These are phyloP conservation scores for Lutjanus erythropterus DNA, from an alignment of 2,113 vertebrate species.

Conservation along the genomic window DNA sequence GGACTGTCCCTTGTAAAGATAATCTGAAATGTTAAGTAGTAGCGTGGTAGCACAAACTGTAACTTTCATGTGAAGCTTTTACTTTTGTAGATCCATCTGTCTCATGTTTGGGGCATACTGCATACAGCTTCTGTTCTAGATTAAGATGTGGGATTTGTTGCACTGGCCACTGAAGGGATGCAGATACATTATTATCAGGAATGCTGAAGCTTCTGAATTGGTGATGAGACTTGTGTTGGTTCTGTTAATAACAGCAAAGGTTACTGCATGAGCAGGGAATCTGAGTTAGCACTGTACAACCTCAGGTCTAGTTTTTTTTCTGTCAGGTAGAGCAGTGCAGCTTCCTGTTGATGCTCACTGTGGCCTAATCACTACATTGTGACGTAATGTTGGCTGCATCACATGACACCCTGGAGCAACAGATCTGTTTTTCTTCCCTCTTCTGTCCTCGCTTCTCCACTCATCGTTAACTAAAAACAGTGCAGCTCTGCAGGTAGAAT, in stretches of 20 bases:
- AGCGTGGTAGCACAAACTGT: too few species aligned
- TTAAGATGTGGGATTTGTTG: constrained; percentile 17
- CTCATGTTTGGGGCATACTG: background rate
- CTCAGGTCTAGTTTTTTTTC: constrained; percentile 33
- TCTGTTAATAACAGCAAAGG: constrained; percentile 38
- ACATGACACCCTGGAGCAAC: constrained; percentile 52
- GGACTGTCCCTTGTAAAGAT: too few species aligned
- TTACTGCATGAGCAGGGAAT: constrained; percentile 13
- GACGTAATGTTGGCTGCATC: constrained; percentile 48
- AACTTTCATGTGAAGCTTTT: background rate
- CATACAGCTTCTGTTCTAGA: constrained; percentile 8
- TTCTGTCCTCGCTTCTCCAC: background rate
- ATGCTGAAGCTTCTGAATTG: constrained; percentile 23
- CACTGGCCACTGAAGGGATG: constrained; percentile 1
- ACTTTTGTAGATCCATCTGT: background rate
- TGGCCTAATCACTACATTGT: constrained; percentile 48
- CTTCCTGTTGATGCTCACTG: constrained; percentile 58
- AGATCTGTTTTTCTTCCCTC: background rate
- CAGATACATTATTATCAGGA: constrained; percentile 45
- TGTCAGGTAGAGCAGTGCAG: constrained; percentile 43
- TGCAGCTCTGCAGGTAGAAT: constrained; percentile 26
- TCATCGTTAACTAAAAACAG: constrained; percentile 17
- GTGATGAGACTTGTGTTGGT: constrained; percentile 29
- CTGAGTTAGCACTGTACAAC: constrained; percentile 30
- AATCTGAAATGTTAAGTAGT: background rate